A percentile compares a stretch with the other conserved stretches of the same genome.
Evolutionary conservation across 2,888 invertebrate species (phyloP).

Genomic region (Stomorhina lunata): DNA sequence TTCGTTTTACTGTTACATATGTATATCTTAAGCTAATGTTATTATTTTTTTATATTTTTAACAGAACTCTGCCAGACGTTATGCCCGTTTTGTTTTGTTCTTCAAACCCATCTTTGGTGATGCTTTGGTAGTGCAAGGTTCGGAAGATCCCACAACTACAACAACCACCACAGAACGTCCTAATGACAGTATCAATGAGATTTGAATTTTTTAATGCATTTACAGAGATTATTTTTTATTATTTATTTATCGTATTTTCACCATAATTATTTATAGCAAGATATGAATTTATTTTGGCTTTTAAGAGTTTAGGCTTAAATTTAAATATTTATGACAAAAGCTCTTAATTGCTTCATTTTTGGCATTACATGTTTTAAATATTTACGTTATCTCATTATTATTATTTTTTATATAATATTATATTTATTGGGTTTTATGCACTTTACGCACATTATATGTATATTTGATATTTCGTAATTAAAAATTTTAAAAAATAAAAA

Average conservation of each 20-base stretch:
- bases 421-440: slow-evolving; percentile 14
- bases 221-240: neutral
- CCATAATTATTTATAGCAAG: neutral
- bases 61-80: slow-evolving; percentile 89
- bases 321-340: neutral
- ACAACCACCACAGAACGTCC: slow-evolving; percentile 63
- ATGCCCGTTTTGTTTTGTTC: slow-evolving; percentile 86
- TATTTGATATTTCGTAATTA: neutral
- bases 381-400: neutral
- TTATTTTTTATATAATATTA: neutral
- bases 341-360: neutral
- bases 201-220: slow-evolving; percentile 55
- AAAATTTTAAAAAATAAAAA: neutral
- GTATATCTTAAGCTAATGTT: neutral
- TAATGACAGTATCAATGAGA: slow-evolving; percentile 65
- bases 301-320: neutral
- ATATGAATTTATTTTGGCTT: neutral
- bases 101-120: slow-evolving; percentile 88
- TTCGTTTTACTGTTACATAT: neutral
- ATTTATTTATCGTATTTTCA: neutral
- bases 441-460: too few species aligned
- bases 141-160: slow-evolving; percentile 79
- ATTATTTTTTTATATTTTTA: slow-evolving; percentile 73
- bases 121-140: slow-evolving; percentile 87
- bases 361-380: too few species aligned